Percentiles rank a stretch among this genome's conserved stretches.
Evolutionary conservation across 1,140 invertebrate species (phyloP).

Genomic region (Magallana ariakensis): DNA sequence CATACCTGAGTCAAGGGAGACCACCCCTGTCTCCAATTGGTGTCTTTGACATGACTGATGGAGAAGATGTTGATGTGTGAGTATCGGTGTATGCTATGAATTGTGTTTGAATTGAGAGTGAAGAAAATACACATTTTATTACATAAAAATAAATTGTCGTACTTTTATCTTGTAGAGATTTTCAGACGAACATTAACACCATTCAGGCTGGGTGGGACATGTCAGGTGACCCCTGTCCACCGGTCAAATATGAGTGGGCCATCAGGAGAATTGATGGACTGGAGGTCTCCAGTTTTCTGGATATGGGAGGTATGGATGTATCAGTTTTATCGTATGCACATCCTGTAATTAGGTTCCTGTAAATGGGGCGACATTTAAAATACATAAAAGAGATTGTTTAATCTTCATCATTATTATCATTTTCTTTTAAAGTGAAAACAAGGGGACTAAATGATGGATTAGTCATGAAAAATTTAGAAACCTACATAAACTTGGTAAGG

Average conservation of each 20-base stretch:
- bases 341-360: not conserved
- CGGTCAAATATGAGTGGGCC: conserved; percentile 62
- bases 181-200: conserved; percentile 56
- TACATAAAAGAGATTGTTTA: not conserved
- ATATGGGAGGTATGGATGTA: conserved; percentile 56
- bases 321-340: too few species aligned
- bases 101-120: not conserved
- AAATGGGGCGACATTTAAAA: not conserved
- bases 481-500: conserved; percentile 65
- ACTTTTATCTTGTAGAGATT: conserved; percentile 55
- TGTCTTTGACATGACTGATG: conserved; percentile 55
- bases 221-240: conserved; percentile 69
- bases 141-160: not conserved
- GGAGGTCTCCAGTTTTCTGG: conserved; percentile 51
- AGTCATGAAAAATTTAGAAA: conserved; percentile 57
- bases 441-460: conserved; percentile 64
- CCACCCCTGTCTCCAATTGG: conserved; percentile 59
- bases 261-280: conserved; percentile 64
- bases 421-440: conserved; percentile 57
- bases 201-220: conserved; percentile 65
- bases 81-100: conserved; percentile 36
- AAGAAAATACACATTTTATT: not conserved
- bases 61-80: conserved; percentile 63
- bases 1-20: conserved; percentile 65
- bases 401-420: not conserved